These are phyloP conservation scores for Asteroscopus sphinx DNA, from an alignment of 2,888 invertebrate species.

Conservation along the genomic window DNA sequence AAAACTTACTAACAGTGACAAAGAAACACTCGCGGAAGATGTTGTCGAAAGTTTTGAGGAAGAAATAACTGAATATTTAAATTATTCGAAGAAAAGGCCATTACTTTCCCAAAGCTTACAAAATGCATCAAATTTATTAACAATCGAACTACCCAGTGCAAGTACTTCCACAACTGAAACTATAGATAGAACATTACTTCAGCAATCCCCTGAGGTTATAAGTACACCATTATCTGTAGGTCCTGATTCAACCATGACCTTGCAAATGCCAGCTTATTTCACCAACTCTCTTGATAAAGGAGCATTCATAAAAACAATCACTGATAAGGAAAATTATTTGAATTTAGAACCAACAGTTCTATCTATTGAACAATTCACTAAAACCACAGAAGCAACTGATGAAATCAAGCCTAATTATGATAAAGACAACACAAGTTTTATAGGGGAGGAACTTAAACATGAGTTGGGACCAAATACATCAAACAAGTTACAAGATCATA, in stretches of 20 bases:
- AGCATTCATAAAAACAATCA: not conserved
- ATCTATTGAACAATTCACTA: not conserved
- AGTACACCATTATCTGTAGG: not conserved
- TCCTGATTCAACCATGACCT: not conserved
- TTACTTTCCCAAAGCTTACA: not conserved
- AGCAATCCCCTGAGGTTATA: not conserved
- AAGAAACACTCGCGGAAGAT: not conserved
- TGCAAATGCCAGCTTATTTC: not conserved
- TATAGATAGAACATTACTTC: not conserved
- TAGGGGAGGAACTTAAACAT: not conserved
- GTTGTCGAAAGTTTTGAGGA: not conserved
- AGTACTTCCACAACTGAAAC: not conserved
- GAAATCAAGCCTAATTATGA: not conserved
- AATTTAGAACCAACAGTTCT: not conserved
- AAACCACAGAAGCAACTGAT: not conserved
- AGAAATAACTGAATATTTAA: not conserved
- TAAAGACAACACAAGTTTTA: not conserved
- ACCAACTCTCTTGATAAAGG: not conserved
- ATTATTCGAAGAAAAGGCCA: too few species aligned
- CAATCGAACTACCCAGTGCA: not conserved
- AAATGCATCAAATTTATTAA: too few species aligned
- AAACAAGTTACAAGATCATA: not conserved
- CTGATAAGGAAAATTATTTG: not conserved
- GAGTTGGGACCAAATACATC: slow-evolving; percentile 5
- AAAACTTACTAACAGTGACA: not conserved